Conservation (phyloP, 64 coral and sea anemone genomes). For the Actinia tenebrosa region DNA sequence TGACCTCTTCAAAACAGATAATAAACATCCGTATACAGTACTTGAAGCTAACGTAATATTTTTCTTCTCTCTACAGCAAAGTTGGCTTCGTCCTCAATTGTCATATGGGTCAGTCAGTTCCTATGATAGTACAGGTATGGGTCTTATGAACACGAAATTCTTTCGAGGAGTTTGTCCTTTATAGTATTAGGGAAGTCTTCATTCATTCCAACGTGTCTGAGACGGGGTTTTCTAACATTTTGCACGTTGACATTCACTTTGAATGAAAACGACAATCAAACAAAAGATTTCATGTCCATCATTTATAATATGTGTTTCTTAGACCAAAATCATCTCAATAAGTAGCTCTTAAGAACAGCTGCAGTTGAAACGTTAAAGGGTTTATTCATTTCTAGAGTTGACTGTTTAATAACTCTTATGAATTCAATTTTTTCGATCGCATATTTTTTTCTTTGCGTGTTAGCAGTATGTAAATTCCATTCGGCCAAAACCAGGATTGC, state of each 20-base stretch:
- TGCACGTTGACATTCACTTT: background rate
- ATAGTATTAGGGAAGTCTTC: background rate
- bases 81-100: constrained; percentile 19
- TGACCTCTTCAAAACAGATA: background rate
- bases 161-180: background rate
- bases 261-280: background rate
- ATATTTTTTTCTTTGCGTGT: background rate
- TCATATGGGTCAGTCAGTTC: constrained; percentile 24
- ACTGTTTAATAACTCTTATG: background rate
- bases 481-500: background rate
- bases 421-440: background rate
- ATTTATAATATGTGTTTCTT: background rate
- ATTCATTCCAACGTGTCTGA: background rate
- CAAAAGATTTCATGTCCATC: constrained; percentile 5
- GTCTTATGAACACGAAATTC: background rate
- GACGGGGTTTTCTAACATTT: background rate
- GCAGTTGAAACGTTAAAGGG: background rate
- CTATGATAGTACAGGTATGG: constrained; percentile 31
- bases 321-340: background rate
- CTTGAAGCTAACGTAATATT: background rate
- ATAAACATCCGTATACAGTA: background rate
- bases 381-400: constrained; percentile 2
- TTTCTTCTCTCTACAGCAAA: constrained; percentile 11
- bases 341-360: background rate
- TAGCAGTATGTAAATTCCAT: constrained; percentile 20